Conservation (phyloP, 2,113 vertebrate genomes). For the Rhizomys pruinosus region DNA sequence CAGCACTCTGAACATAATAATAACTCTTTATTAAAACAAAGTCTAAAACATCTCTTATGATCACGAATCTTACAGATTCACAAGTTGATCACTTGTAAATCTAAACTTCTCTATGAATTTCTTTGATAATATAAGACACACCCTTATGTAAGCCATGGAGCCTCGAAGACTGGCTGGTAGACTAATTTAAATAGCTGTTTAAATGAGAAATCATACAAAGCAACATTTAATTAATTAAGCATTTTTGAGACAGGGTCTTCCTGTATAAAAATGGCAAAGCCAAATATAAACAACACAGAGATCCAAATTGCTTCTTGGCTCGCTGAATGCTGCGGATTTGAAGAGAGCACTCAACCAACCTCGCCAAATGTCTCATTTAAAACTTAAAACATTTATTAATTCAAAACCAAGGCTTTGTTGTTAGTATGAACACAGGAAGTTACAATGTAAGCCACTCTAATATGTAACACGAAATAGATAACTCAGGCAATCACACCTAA, state of each 20-base stretch:
- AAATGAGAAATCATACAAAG: neutral
- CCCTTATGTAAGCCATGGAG: neutral
- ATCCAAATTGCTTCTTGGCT: too few relatives aligned
- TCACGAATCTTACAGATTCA: neutral
- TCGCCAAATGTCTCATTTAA: neutral
- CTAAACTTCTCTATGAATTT: neutral
- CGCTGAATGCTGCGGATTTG: too few relatives aligned
- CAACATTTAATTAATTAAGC: neutral
- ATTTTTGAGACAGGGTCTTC: too few relatives aligned
- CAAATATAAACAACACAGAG: too few relatives aligned
- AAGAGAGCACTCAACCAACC: too few relatives aligned
- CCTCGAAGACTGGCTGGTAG: neutral
- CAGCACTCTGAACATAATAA: too few relatives aligned
- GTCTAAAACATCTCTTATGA: too few relatives aligned
- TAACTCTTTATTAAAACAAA: too few relatives aligned
- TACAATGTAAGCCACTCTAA: neutral
- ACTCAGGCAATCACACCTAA: neutral
- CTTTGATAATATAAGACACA: neutral
- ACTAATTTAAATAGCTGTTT: conserved; percentile 25
- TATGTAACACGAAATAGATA: neutral
- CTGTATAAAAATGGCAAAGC: too few relatives aligned
- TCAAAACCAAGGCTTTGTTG: conserved; percentile 14
- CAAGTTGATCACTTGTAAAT: neutral
- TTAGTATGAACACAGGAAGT: neutral
- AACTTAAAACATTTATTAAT: neutral